Conservation (phyloP, 2,888 invertebrate genomes). For the Carabus problematicus region DNA sequence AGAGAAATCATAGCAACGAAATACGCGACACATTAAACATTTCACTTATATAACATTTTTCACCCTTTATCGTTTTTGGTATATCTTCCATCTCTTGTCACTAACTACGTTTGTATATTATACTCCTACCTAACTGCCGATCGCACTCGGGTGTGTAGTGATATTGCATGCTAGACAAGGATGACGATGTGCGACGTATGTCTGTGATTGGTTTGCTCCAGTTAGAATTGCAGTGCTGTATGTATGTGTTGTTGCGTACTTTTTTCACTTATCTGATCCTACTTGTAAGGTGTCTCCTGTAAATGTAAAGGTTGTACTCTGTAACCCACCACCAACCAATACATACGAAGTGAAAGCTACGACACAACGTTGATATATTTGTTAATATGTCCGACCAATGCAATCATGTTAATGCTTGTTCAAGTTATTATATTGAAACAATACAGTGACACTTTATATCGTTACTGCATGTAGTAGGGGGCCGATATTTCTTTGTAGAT, state of each 20-base stretch:
- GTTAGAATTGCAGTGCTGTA: not conserved
- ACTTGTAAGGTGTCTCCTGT: not conserved
- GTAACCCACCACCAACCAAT: not conserved
- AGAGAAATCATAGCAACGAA: no score
- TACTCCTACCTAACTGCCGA: not conserved
- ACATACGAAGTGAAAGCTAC: constrained; percentile 7
- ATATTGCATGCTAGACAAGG: not conserved
- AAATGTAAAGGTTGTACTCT: not conserved
- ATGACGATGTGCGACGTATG: not conserved
- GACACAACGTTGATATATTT: not conserved
- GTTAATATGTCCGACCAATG: not conserved
- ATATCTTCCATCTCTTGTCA: no score
- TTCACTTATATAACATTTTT: no score
- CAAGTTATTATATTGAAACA: not conserved
- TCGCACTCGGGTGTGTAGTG: no score
- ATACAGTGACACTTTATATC: not conserved
- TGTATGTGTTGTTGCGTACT: constrained; percentile 10
- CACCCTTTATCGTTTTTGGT: no score
- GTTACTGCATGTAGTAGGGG: not conserved
- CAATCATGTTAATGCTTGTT: not conserved
- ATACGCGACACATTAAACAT: no score
- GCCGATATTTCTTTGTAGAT: no score
- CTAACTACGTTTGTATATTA: constrained; percentile 7
- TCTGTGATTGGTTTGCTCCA: constrained; percentile 6
- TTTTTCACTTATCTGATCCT: constrained; percentile 12